phyloP scores from a whole-genome alignment of 2,888 invertebrate genomes.

The Stenolophus ochropezus region DNA sequence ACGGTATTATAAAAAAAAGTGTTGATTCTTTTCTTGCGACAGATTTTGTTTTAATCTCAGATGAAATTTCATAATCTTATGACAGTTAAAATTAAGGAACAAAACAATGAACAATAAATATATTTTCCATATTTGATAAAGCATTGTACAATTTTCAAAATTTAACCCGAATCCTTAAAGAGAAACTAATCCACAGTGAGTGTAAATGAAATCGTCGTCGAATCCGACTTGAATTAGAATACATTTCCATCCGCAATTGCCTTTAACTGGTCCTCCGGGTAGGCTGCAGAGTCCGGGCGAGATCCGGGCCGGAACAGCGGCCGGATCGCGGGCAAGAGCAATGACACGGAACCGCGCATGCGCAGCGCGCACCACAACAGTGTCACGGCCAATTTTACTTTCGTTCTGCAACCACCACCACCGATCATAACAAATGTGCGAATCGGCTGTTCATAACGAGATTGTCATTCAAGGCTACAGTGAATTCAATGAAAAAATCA shows the following conservation, averaged over 20 bases:
- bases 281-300: not conserved
- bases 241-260: not conserved
- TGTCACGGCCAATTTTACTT: constrained; percentile 51
- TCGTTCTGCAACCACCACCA: not conserved
- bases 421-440: not conserved
- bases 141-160: too few species aligned
- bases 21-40: too few species aligned
- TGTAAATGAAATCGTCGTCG: not conserved
- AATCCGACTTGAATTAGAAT: not conserved
- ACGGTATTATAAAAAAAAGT: too few species aligned
- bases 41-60: too few species aligned
- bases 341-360: constrained; percentile 39
- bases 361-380: constrained; percentile 25
- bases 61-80: too few species aligned
- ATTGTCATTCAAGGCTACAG: too few species aligned
- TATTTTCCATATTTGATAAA: too few species aligned
- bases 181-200: not conserved
- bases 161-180: too few species aligned
- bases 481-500: too few species aligned
- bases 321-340: constrained; percentile 7
- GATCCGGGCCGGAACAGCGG: constrained; percentile 25
- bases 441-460: not conserved
- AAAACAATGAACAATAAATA: too few species aligned
- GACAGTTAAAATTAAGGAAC: too few species aligned
- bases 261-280: not conserved